Evolutionary conservation across 2,113 vertebrate genomes (phyloP).

Genomic region (Hippolais icterina): DNA sequence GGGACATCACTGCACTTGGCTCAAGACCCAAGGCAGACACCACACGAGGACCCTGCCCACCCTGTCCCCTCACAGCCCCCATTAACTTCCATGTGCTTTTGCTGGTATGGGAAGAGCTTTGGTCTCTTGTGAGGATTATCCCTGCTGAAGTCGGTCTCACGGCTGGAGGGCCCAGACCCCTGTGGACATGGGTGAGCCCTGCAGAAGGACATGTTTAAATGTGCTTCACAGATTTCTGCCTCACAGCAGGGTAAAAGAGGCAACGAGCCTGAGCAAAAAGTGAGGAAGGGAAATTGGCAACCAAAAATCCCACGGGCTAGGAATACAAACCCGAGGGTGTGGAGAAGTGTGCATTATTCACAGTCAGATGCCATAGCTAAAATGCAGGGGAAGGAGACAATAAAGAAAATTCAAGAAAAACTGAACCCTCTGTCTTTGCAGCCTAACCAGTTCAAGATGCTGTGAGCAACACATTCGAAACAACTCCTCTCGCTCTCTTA

Average conservation of each 20-base stretch:
- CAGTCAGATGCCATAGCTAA: neutral
- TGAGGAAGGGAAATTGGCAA: neutral
- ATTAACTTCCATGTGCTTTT: neutral
- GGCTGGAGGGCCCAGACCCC: neutral
- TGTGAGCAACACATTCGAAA: neutral
- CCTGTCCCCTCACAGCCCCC: rapidly evolving
- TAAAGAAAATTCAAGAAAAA: neutral
- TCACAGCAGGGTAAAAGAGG: slow-evolving; percentile 6
- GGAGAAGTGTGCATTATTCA: slow-evolving; percentile 4
- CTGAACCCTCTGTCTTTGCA: neutral
- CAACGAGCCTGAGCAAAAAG: slow-evolving; percentile 7
- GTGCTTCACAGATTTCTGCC: slow-evolving; percentile 47
- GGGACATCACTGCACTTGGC: neutral
- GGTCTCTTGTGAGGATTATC: slow-evolving; percentile 54
- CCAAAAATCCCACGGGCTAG: neutral
- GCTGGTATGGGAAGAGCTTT: slow-evolving; percentile 51
- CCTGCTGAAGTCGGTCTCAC: neutral
- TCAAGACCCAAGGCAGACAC: neutral
- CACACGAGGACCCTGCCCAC: neutral
- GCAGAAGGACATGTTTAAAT: neutral
- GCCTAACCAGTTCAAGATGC: neutral
- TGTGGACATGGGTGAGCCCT: neutral
- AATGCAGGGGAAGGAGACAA: neutral
- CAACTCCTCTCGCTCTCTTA: neutral
- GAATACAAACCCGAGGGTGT: neutral